Base-by-base conservation (phyloP, 1,140 invertebrate species). In the Papilio dardanus region DNA sequence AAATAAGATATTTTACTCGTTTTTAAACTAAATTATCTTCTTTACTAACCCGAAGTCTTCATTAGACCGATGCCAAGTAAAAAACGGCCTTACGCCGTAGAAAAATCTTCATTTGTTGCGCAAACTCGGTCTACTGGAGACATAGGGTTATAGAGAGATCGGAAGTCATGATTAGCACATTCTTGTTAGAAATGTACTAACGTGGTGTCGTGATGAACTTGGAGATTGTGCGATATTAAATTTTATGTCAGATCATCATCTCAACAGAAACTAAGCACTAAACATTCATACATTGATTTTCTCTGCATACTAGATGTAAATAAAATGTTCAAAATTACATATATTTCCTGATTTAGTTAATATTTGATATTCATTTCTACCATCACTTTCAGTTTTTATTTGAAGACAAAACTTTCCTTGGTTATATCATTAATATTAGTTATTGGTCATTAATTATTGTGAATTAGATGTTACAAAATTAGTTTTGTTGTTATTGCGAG, bases 401-500 rank as follows among this genome's bases (percentile, higher is more conserved):
- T n/a, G 42, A 46, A 46, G 16, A 46, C 1, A 46, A 19, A 7
- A 5, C 16, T 46, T 62, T 62, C 12, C 24, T 62, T 62, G 12
- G 50, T 54, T 28, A 24, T 24, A 54, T 54, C n/a, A 21, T 54
- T 21, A 3, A 54, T 24, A 24, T 54, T 54, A 54, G 21, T 12
- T 24, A 54, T 54, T 28, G 21, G 54, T 28, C 24, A 28, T 62
- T 8, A 54, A 24, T 14, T 62, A 28, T 62, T 62, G 54, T 74
- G 42, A 62, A 42, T 46, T 30, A 62, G 54, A 62, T 62, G 58
- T 74, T n/a, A 67, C 78, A 62, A 73, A 75, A 77, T 76, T 79
- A 79, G 67, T 46, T n/a, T 6, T 46, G 67, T 40, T 24, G 67
- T 69, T 75, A 83, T 76, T 82, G 81, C 77, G 80, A 81, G 82